Conservation (phyloP, 2,888 invertebrate species). For the Epistrophe grossulariae region DNA sequence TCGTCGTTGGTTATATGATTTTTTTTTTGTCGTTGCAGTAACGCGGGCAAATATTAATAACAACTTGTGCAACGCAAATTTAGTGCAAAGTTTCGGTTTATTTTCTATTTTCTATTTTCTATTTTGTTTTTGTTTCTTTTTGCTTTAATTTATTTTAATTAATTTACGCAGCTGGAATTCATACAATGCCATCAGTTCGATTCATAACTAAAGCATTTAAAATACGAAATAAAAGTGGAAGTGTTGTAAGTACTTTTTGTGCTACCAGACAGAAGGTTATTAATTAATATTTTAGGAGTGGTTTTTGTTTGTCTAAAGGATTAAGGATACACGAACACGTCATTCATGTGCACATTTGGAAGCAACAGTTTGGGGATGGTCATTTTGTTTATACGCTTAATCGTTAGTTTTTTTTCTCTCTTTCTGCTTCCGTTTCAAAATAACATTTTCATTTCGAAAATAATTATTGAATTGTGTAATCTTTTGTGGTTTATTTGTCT, state of each 20-base stretch:
- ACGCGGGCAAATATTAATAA: constrained; percentile 16
- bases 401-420: background rate
- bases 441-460: background rate
- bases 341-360: background rate
- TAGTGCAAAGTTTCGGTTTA: constrained; percentile 30
- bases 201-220: constrained; percentile 79
- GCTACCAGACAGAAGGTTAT: background rate
- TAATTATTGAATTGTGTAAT: background rate
- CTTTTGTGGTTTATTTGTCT: background rate
- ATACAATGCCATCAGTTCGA: constrained; percentile 81
- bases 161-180: constrained; percentile 18
- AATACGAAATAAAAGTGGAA: constrained; percentile 73
- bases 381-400: constrained; percentile 61
- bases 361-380: constrained; percentile 60
- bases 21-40: constrained; percentile 22
- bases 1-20: constrained; percentile 12
- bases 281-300: constrained; percentile 28
- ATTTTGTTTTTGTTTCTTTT: no score
- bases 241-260: constrained; percentile 55
- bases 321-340: constrained; percentile 3
- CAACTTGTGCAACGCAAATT: constrained; percentile 43
- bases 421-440: background rate
- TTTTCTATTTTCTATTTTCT: no score
- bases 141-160: constrained; percentile 18
- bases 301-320: background rate